Percentiles rank a stretch among this genome's conserved stretches.
Conservation (phyloP, 2,113 vertebrate genomes). For the Craseonycteris thonglongyai region DNA sequence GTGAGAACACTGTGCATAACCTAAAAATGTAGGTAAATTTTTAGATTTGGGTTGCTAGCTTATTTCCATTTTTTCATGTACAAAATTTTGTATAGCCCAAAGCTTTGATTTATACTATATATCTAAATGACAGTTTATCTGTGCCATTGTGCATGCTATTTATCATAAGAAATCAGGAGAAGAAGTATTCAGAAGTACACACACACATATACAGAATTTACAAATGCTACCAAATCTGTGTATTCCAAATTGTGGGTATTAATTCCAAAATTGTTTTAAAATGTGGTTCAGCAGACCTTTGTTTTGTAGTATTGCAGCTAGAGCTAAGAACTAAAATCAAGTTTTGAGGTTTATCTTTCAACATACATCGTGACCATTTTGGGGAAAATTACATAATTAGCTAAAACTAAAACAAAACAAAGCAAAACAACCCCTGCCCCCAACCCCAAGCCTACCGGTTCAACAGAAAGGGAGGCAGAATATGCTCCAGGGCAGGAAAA, state of each 20-base stretch:
- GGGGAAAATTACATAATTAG: background rate
- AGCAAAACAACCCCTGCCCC: background rate
- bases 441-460: background rate
- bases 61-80: background rate
- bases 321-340: constrained; percentile 20
- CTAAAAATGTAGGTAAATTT: background rate
- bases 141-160: background rate
- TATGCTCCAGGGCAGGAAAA: background rate
- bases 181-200: background rate
- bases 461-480: background rate
- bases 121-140: background rate
- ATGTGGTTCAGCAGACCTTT: background rate
- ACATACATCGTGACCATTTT: background rate
- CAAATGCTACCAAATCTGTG: background rate
- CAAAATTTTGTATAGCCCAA: background rate
- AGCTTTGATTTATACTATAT: background rate
- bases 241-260: background rate
- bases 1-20: background rate
- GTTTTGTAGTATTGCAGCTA: background rate
- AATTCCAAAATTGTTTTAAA: background rate
- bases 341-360: constrained; percentile 1
- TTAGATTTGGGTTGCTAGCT: background rate
- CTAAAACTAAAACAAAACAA: background rate
- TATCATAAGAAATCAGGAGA: background rate
- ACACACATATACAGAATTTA: background rate